These are phyloP conservation scores for Silurus lanzhouensis DNA, from an alignment of 2,797 vertebrate species.

Conservation along the genomic window DNA sequence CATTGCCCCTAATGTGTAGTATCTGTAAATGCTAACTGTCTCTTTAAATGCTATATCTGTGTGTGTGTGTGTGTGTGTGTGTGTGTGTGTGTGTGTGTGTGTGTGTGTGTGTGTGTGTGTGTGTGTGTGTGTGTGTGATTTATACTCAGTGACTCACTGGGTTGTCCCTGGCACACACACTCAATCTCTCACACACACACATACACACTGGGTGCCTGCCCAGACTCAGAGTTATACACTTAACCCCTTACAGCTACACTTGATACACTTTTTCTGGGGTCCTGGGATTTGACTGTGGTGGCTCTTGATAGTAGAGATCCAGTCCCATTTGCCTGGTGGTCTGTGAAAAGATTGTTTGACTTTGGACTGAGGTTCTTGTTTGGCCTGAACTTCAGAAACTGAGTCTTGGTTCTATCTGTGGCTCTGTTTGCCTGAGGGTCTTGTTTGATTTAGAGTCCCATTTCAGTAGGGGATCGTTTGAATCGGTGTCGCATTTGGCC, in stretches of 20 bases:
- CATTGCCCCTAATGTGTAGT: background rate
- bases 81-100: slow-evolving; percentile 10
- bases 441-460: background rate
- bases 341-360: background rate
- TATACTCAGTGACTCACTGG: slow-evolving; percentile 79
- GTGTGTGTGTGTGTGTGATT: slow-evolving; percentile 58
- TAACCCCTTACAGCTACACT: background rate
- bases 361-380: background rate
- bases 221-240: slow-evolving; percentile 62
- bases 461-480: background rate
- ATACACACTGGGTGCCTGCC: slow-evolving; percentile 75
- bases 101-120: slow-evolving; percentile 46
- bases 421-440: no score
- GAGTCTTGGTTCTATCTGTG: no score
- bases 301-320: background rate
- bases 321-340: background rate
- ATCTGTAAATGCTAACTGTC: slow-evolving; percentile 4
- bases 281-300: background rate
- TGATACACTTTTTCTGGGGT: background rate
- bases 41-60: slow-evolving; percentile 5
- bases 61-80: background rate
- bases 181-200: slow-evolving; percentile 51
- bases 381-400: background rate
- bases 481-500: background rate
- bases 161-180: slow-evolving; percentile 77